These are phyloP conservation scores for Rhodophaea formosa DNA, from an alignment of 2,888 invertebrate genomes.

Conservation along the genomic window DNA sequence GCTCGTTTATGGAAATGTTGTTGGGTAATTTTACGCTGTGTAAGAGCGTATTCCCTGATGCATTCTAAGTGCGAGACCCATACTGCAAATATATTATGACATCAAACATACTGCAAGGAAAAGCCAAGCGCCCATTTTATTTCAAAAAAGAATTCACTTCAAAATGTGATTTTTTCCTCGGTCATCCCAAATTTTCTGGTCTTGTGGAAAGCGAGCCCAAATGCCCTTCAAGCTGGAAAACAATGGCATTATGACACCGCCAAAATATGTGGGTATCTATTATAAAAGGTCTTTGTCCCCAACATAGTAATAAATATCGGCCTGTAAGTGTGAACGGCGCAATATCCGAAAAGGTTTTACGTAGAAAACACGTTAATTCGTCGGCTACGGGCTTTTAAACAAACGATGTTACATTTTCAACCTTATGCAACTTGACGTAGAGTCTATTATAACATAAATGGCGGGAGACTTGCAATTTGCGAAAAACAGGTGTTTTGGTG, in stretches of 20 bases:
- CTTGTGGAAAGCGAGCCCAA: not conserved
- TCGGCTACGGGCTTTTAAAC: constrained; percentile 14
- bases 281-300: not conserved
- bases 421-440: not conserved
- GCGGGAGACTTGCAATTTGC: not conserved
- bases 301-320: constrained; percentile 18
- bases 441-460: not conserved
- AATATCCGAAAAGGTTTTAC: constrained; percentile 32
- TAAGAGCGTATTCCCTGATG: too few relatives aligned
- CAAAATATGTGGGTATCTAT: constrained; percentile 1
- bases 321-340: constrained; percentile 24
- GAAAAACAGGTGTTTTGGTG: constrained; percentile 16
- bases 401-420: constrained; percentile 11
- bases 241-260: not conserved
- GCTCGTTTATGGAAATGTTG: too few relatives aligned
- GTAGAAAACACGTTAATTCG: constrained; percentile 28
- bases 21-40: too few relatives aligned
- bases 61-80: too few relatives aligned
- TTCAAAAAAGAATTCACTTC: too few relatives aligned
- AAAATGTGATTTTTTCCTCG: not conserved
- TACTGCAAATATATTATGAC: too few relatives aligned
- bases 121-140: too few relatives aligned
- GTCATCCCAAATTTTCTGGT: not conserved
- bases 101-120: too few relatives aligned
- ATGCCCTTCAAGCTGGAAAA: not conserved